phyloP scores from a whole-genome alignment of 2,797 vertebrate genomes.

The Harpagifer antarcticus region DNA sequence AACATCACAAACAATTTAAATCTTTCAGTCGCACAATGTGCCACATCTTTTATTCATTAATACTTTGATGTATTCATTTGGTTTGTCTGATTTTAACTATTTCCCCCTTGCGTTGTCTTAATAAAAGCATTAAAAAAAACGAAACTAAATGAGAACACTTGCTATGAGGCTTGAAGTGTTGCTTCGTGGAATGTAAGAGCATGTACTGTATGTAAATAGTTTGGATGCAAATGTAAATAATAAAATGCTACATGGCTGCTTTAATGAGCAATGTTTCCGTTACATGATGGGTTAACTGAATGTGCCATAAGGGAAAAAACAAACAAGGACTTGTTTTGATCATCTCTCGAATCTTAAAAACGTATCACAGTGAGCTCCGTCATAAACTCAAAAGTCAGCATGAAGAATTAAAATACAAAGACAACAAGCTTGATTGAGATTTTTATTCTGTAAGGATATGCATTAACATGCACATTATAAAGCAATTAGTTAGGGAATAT shows the following conservation, averaged over 20 bases:
- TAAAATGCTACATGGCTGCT: constrained; percentile 65
- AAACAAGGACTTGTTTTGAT: not conserved
- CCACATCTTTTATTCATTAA: constrained; percentile 47
- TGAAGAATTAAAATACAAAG: not conserved
- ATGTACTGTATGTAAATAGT: constrained; percentile 80
- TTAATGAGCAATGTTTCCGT: constrained; percentile 18
- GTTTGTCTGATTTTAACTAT: not conserved
- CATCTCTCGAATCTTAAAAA: not conserved
- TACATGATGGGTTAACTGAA: not conserved
- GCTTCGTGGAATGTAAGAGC: constrained; percentile 66
- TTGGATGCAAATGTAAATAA: constrained; percentile 73
- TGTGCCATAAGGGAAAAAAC: not conserved
- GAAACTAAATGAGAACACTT: constrained; percentile 30
- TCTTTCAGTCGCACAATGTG: constrained; percentile 59
- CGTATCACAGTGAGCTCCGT: not conserved
- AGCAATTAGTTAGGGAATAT: constrained; percentile 89
- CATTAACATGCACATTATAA: constrained; percentile 92
- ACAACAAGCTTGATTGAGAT: constrained; percentile 46
- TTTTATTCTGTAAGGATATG: constrained; percentile 92
- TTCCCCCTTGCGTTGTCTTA: constrained; percentile 5
- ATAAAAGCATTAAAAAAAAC: constrained; percentile 20
- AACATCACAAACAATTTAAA: constrained; percentile 6
- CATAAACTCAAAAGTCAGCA: not conserved
- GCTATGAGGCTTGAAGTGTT: constrained; percentile 40
- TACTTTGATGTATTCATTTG: constrained; percentile 11